Evolutionary conservation across 2,888 invertebrate species (phyloP), one percentile per base, ranked within the genome.

Genomic region (Labia minor): DNA sequence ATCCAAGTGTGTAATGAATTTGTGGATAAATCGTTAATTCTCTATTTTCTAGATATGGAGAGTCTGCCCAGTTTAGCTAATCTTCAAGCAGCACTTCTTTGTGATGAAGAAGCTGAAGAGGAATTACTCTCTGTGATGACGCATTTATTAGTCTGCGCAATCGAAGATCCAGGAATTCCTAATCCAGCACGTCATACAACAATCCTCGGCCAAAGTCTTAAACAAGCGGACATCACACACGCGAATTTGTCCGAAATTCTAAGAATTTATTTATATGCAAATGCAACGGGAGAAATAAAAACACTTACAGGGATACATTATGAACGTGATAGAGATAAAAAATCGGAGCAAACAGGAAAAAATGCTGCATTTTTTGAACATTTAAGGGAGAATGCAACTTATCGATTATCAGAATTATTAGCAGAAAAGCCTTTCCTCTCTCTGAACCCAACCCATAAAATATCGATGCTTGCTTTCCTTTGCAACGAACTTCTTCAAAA

Each of bases 401-500:
- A 88, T 81, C 89, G 87, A 74, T 81, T 92, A 74, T 88, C 91
- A 3, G 88, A 89, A 72, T 84, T 88, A 72, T 82, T 96, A 14
- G 86, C 88, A 68, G 88, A 89, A 76, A 88, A 88, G 71, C 92
- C 95, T 0, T 95, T 93, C 80, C 84, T 93, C 67, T 87, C 94
- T 0, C 80, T 97, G 1, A 89, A 86, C 75, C 86, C 95, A 1
- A 89, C 90, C 0, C 86, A 88, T 71, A 97, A 97, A 77, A 89
- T 94, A 0, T 86, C 89, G 70, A 90, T 96, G 74, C 79, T 97
- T 64, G 91, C 92, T 1, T 95, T 90, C 80, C 83, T 97, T 21
- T 96, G 96, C 80, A 93, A 97, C 78, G 96, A 98, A 77, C 82
- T 98, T 72, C 82, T 97, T 62, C 92, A 94, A 78, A 95, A 95